A percentile compares a stretch with the other conserved stretches of the same genome.
These are phyloP conservation scores for Drosophila longiperda DNA, from an alignment of 2,888 invertebrate species.

Conservation along the genomic window DNA sequence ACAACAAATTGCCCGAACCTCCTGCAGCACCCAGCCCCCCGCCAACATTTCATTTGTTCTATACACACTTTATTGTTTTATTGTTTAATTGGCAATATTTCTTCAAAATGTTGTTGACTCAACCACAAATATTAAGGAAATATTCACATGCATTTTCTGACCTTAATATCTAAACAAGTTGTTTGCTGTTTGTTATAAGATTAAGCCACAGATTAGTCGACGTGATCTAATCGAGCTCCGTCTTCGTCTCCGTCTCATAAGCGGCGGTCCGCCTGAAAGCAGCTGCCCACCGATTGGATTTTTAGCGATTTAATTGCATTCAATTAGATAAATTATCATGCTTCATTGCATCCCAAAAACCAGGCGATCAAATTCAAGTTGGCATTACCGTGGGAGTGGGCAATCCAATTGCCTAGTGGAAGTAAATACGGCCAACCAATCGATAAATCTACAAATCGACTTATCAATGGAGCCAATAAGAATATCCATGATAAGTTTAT, in stretches of 20 bases:
- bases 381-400: conserved; percentile 43
- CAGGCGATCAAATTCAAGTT: conserved; percentile 35
- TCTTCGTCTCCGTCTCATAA: too few relatives aligned
- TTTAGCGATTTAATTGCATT: conserved; percentile 70
- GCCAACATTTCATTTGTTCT: conserved; percentile 5
- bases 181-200: conserved; percentile 26
- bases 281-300: conserved; percentile 25
- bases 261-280: conserved; percentile 11
- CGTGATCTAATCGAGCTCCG: conserved; percentile 19
- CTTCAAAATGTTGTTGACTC: conserved; percentile 27
- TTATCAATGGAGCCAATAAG: not conserved
- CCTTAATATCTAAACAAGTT: conserved; percentile 51
- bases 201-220: conserved; percentile 49
- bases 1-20: conserved; percentile 43
- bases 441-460: not conserved
- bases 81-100: conserved; percentile 50
- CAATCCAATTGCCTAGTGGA: conserved; percentile 11
- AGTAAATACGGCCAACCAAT: conserved; percentile 1
- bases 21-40: conserved; percentile 22
- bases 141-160: conserved; percentile 60
- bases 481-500: not conserved
- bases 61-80: conserved; percentile 36
- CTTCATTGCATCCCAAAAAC: conserved; percentile 61
- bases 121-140: conserved; percentile 74
- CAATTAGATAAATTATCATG: conserved; percentile 72